phyloP scores from a whole-genome alignment of 2,113 vertebrate species.

The Ictalurus punctatus region DNA sequence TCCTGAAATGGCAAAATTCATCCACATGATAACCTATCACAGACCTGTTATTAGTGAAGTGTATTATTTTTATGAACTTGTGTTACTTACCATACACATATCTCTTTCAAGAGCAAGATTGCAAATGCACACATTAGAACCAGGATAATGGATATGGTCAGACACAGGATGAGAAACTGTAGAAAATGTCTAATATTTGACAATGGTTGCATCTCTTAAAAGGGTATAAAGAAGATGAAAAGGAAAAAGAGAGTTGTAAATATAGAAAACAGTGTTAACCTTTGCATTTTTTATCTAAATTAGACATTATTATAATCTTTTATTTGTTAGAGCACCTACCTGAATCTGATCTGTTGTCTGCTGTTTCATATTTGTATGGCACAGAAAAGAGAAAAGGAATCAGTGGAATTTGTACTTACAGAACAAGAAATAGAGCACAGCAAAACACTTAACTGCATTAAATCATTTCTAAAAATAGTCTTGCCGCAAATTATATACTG shows the following conservation, averaged over 20 bases:
- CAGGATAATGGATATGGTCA: not conserved
- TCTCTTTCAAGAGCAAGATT: not conserved
- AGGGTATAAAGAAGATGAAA: not conserved
- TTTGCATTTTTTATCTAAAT: not conserved
- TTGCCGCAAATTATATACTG: not conserved
- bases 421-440: not conserved
- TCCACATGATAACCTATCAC: not conserved
- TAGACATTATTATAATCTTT: not conserved
- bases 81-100: not conserved
- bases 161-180: not conserved
- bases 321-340: not conserved
- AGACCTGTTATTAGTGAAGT: not conserved
- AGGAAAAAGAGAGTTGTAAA: not conserved
- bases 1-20: slow-evolving; percentile 9
- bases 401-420: not conserved
- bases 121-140: not conserved
- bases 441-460: not conserved
- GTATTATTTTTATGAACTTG: not conserved
- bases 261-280: not conserved
- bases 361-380: not conserved
- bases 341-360: not conserved
- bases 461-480: not conserved
- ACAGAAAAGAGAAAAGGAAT: not conserved
- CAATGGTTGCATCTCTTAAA: too few relatives aligned
- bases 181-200: not conserved